phyloP scores from a whole-genome alignment of 1,140 invertebrate genomes.

The Orius insidiosus region DNA sequence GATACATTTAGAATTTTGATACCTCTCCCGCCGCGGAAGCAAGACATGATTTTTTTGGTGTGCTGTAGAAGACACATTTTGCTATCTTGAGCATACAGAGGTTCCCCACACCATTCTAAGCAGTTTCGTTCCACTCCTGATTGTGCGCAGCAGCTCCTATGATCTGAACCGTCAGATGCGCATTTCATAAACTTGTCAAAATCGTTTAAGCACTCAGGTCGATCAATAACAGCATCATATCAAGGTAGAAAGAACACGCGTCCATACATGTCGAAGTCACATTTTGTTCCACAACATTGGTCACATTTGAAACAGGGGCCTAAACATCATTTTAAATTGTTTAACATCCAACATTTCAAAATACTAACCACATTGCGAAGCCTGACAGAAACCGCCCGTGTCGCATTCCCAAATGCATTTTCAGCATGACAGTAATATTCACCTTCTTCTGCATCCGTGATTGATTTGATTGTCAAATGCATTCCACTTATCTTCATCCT shows the following conservation, averaged over 20 bases:
- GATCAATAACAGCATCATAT: conserved; percentile 58
- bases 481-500: conserved; percentile 46
- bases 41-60: conserved; percentile 53
- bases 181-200: conserved; percentile 74
- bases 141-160: conserved; percentile 57
- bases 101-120: conserved; percentile 55
- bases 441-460: conserved; percentile 47
- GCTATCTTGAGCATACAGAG: conserved; percentile 31
- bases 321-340: too few relatives aligned
- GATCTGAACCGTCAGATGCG: conserved; percentile 51
- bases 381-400: conserved; percentile 50
- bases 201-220: conserved; percentile 57
- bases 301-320: conserved; percentile 44
- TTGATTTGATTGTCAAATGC: conserved; percentile 49
- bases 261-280: conserved; percentile 53
- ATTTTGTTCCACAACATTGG: conserved; percentile 61
- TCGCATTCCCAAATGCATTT: conserved; percentile 54
- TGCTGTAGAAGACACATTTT: conserved; percentile 51
- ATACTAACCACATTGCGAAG: conserved; percentile 35
- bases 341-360: too few relatives aligned
- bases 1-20: conserved; percentile 21
- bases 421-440: conserved; percentile 67
- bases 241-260: conserved; percentile 60
- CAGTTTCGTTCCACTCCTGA: conserved; percentile 53
- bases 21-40: conserved; percentile 61